A percentile compares a stretch with the other conserved stretches of the same genome.
These are phyloP conservation scores for Mohoua ochrocephala DNA, from an alignment of 2,113 vertebrate genomes.

Conservation along the genomic window DNA sequence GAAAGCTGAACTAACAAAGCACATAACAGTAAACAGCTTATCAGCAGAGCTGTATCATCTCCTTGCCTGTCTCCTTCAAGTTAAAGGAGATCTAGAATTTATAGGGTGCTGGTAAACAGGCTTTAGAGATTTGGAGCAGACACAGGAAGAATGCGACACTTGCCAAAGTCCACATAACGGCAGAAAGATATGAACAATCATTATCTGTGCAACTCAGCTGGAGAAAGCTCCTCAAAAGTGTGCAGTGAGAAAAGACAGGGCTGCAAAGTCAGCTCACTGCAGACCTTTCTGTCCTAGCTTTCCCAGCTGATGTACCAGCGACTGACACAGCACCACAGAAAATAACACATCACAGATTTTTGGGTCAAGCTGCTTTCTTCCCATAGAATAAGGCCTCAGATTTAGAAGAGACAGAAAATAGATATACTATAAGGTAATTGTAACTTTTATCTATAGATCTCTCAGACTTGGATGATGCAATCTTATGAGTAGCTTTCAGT, in stretches of 20 bases:
- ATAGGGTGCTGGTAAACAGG: not conserved
- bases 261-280: not conserved
- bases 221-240: not conserved
- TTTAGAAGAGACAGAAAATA: not conserved
- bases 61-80: not conserved
- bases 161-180: not conserved
- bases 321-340: not conserved
- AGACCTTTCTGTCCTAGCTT: not conserved
- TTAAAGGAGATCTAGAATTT: not conserved
- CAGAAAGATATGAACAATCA: not conserved
- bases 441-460: not conserved
- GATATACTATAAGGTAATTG: not conserved
- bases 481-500: not conserved
- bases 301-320: not conserved
- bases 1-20: not conserved
- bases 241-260: not conserved
- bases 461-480: not conserved
- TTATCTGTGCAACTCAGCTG: not conserved
- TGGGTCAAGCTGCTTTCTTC: not conserved
- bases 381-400: not conserved
- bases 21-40: not conserved
- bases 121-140: not conserved
- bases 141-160: fast-evolving
- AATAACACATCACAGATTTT: not conserved
- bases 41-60: not conserved